A percentile compares a stretch with the other conserved stretches of the same genome.
Evolutionary conservation across 2,113 vertebrate species (phyloP).

Genomic region (Piprites chloris): DNA sequence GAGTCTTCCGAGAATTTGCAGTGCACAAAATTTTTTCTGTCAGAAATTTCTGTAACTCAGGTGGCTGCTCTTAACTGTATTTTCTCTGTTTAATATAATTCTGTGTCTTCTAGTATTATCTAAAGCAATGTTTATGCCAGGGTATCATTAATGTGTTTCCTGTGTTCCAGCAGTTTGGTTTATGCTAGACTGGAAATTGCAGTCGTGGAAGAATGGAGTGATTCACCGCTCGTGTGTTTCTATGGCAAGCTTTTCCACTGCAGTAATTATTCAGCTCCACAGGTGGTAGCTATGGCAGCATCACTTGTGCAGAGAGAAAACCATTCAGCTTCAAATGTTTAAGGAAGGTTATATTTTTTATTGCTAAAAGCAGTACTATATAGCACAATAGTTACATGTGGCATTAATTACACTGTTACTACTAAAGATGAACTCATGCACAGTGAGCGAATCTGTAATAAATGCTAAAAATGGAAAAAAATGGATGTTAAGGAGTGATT

Average conservation of each 20-base stretch:
- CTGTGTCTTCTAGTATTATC: neutral
- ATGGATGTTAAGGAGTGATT: neutral
- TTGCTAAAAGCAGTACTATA: neutral
- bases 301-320: neutral
- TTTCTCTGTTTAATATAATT: neutral
- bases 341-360: neutral
- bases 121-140: neutral
- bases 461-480: neutral
- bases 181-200: neutral
- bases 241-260: neutral
- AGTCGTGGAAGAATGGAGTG: neutral
- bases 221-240: neutral
- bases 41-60: neutral
- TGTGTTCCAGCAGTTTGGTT: neutral
- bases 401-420: neutral
- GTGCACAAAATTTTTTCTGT: neutral
- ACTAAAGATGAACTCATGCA: neutral
- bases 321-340: neutral
- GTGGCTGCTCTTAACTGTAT: neutral
- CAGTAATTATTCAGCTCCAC: neutral
- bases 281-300: constrained; percentile 12
- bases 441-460: neutral
- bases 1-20: neutral
- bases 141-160: neutral
- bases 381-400: neutral